Evolutionary conservation across 2,888 invertebrate species (phyloP), one percentile per base, ranked within the genome.

Genomic region (Pristionchus mayeri): DNA sequence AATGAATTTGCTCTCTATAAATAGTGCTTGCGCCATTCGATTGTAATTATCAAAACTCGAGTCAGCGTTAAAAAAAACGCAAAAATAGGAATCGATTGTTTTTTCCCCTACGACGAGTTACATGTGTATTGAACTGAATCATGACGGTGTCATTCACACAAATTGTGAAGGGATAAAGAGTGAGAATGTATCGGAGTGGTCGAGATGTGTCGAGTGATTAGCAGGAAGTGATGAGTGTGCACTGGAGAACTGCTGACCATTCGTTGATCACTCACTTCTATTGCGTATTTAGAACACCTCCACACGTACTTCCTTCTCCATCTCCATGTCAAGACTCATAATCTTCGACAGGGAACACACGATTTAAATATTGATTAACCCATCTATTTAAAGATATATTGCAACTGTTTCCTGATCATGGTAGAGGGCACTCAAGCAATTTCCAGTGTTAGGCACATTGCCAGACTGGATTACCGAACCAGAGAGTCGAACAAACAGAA

Each of bases 91-190:
- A 67, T 67, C 67, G 67, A 67, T 67, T 67, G 67, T 67, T n/a
- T 67, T 67, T 34, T n/a, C n/a, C n/a, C n/a, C n/a, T 21, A 21
- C 24, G 37, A 67, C 67, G 67, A 67, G 67, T 67, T 67, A 37
- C 67, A 67, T 67, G 67, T 67, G 67, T 67, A 67, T 67, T 67
- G 57, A 60, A 60, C 57, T 37, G 67, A 67, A 67, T 67, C 67
- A 67, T 67, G 67, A 67, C 67, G 67, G 37, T 21, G 67, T 37
- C 37, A 67, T 37, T 57, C 9, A 60, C 57, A 21, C 21, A 37
- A 37, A 67, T 37, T 67, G 67, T 37, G 67, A 67, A 67, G 21
- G 34, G 37, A 67, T 67, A 67, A 67, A 67, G 57, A 60, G 24
- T 9, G 11, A 13, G 1, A 60, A 27, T 60, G 57, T 60, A 60